A percentile compares a stretch with the other conserved stretches of the same genome.
These are phyloP conservation scores for Eristalis pertinax DNA, from an alignment of 2,888 invertebrate species.

Conservation along the genomic window DNA sequence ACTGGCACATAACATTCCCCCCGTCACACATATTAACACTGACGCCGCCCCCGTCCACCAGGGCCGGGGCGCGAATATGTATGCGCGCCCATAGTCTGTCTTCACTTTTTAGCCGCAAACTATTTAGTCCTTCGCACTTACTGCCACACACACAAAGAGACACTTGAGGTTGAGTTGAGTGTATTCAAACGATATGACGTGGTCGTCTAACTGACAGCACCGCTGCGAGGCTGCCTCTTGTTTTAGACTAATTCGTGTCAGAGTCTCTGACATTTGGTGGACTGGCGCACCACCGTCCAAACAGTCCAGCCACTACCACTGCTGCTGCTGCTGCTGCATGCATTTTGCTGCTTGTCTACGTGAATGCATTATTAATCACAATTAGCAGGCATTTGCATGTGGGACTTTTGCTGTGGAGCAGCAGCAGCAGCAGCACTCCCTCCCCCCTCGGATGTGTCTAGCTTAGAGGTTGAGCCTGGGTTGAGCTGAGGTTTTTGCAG, in stretches of 20 bases:
- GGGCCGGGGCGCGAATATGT: too few relatives aligned
- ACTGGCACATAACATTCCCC: slow-evolving; percentile 20
- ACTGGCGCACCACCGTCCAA: slow-evolving; percentile 19
- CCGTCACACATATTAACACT: slow-evolving; percentile 61
- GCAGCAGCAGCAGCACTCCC: background rate
- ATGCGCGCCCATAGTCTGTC: slow-evolving; percentile 12
- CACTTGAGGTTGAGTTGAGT: background rate
- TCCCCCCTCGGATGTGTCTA: background rate
- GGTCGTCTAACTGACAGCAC: slow-evolving; percentile 46
- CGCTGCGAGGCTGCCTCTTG: slow-evolving; percentile 36
- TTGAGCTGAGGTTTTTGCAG: slow-evolving; percentile 25
- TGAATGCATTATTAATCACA: slow-evolving; percentile 65
- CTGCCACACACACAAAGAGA: background rate
- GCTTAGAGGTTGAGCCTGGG: background rate
- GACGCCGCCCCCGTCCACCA: slow-evolving; percentile 51
- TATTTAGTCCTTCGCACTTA: slow-evolving; percentile 22
- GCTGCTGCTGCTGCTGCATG: background rate
- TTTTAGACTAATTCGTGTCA: slow-evolving; percentile 69
- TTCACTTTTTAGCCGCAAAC: slow-evolving; percentile 19
- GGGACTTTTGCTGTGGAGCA: slow-evolving; percentile 22
- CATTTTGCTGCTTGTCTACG: slow-evolving; percentile 19
- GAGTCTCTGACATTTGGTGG: slow-evolving; percentile 55
- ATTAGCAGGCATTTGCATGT: slow-evolving; percentile 60
- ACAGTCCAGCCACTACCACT: background rate
- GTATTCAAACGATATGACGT: slow-evolving; percentile 28